Evolutionary conservation across 2,797 vertebrate genomes (phyloP).

Genomic region (Pristis pectinata): DNA sequence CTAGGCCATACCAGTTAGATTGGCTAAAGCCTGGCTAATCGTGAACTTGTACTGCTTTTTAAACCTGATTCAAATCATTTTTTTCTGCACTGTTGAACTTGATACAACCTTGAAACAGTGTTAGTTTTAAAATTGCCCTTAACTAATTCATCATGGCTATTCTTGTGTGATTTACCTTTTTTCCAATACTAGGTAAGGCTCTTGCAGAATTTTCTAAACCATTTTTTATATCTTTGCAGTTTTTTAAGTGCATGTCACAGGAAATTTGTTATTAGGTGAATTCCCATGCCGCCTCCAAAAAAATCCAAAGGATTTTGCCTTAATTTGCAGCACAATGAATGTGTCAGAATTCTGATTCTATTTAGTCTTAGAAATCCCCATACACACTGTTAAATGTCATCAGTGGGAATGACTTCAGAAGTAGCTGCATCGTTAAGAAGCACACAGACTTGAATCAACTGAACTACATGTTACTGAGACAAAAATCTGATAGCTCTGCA

Average conservation of each 20-base stretch:
- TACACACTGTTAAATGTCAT: neutral
- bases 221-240: neutral
- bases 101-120: neutral
- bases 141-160: neutral
- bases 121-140: neutral
- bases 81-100: neutral
- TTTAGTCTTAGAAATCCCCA: neutral
- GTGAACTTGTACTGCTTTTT: slow-evolving; percentile 14
- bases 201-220: neutral
- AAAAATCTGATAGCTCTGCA: neutral
- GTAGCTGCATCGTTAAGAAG: neutral
- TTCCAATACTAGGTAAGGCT: neutral
- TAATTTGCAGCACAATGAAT: slow-evolving; percentile 34
- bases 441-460: neutral
- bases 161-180: slow-evolving; percentile 11
- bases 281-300: neutral
- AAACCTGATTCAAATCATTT: neutral
- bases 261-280: neutral
- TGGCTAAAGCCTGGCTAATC: neutral
- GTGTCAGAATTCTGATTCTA: slow-evolving; percentile 7
- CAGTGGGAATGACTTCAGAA: neutral
- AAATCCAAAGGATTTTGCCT: slow-evolving; percentile 23
- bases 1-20: neutral
- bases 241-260: neutral
- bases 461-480: neutral